Percentiles rank a stretch among this genome's conserved stretches.
Conservation (phyloP, 2,113 vertebrate species). For the Pelodiscus sinensis region DNA sequence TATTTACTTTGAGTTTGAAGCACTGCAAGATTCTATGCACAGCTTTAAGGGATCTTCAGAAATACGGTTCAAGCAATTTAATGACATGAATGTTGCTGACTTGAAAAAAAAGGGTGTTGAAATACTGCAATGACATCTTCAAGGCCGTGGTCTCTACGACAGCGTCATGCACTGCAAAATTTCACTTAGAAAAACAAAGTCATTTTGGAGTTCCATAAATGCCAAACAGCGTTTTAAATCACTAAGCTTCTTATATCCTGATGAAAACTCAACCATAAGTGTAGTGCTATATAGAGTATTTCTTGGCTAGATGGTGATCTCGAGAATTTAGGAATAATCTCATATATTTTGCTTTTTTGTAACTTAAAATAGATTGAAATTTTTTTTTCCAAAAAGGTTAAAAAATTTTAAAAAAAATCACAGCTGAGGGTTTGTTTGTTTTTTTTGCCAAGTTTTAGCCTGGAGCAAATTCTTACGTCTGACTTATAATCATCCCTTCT, state of each 20-base stretch:
- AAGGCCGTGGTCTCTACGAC: neutral
- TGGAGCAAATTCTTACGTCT: conserved; percentile 81
- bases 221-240: conserved; percentile 40
- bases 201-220: conserved; percentile 52
- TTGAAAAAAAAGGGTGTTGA: neutral
- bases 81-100: neutral
- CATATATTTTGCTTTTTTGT: conserved; percentile 59
- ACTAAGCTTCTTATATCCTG: conserved; percentile 40
- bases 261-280: conserved; percentile 46
- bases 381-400: neutral
- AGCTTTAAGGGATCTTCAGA: neutral
- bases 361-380: conserved; percentile 57
- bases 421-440: conserved; percentile 57
- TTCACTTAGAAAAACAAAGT: conserved; percentile 22
- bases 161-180: neutral
- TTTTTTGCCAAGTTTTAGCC: conserved; percentile 78
- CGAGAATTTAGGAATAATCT: conserved; percentile 57
- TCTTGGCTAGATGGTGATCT: conserved; percentile 28
- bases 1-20: neutral
- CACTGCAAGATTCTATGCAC: neutral
- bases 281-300: conserved; percentile 20
- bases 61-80: neutral
- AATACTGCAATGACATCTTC: conserved; percentile 20
- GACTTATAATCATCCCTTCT: conserved; percentile 69
- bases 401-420: neutral